Conservation (phyloP, 2,888 invertebrate species). For the Pharmacophagus antenor region DNA sequence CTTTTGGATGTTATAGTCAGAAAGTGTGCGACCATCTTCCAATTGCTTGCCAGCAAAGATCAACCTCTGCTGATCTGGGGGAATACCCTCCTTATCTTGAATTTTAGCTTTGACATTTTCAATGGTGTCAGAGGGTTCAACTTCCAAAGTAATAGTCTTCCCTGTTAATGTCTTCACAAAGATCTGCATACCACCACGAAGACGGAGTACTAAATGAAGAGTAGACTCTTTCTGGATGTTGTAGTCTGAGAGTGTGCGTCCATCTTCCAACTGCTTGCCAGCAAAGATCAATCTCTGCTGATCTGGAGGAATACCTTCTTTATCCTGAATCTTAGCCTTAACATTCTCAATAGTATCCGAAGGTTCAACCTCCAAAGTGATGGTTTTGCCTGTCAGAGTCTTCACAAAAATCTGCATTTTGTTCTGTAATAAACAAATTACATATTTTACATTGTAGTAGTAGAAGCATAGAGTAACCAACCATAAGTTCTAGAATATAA, state of each 20-base stretch:
- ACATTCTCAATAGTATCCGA: slow-evolving; percentile 13
- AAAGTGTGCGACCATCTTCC: slow-evolving; percentile 12
- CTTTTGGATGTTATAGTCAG: too few species aligned
- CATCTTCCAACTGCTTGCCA: neutral
- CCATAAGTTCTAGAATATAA: too few species aligned
- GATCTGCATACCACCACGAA: slow-evolving; percentile 44
- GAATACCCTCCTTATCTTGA: slow-evolving; percentile 2
- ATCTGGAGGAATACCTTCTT: slow-evolving; percentile 3
- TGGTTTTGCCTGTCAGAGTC: slow-evolving; percentile 6
- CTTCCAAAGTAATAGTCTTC: slow-evolving; percentile 42
- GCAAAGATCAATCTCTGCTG: neutral
- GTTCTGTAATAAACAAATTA: slow-evolving; percentile 14
- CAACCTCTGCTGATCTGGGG: slow-evolving; percentile 8
- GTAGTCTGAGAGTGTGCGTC: neutral
- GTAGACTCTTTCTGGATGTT: slow-evolving; percentile 2
- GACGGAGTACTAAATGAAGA: neutral
- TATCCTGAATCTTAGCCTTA: slow-evolving; percentile 26
- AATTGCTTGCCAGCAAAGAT: slow-evolving; percentile 10
- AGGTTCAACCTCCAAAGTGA: slow-evolving; percentile 4
- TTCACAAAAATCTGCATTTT: slow-evolving; percentile 79
- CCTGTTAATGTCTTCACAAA: slow-evolving; percentile 48
- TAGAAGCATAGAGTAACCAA: neutral
- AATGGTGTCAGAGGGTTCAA: slow-evolving; percentile 4
- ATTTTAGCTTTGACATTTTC: slow-evolving; percentile 12
- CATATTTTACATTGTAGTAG: neutral